Evolutionary conservation across 1,140 invertebrate species (phyloP), one percentile per base, ranked within the genome.

Genomic region (Sycophila sp.): DNA sequence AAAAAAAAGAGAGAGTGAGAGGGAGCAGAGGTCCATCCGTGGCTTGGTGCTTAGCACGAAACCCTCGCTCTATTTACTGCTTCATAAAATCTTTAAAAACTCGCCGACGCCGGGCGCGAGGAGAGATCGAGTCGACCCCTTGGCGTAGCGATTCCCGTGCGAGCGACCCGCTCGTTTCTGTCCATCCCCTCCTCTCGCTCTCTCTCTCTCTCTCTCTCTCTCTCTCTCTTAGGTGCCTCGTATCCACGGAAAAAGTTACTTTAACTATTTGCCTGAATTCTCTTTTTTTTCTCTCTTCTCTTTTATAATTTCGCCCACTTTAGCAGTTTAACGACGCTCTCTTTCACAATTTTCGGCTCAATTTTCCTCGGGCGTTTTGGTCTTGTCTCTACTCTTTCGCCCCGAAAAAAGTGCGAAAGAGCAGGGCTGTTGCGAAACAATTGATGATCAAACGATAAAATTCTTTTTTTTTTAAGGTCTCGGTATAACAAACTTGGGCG

Each of bases 1-100:
- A 65, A 73, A 22, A 63, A 28, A 1, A 19, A 38, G 22, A 36
- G 15, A 38, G 24, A 56, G n/a, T 30, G 15, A 55, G 26, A 32
- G 13, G 17, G 22, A 55, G 5, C 4, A 26, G 28, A n/a, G 19
- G 30, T 34, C 49, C 19, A 17, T 19, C 28, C 34, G 40, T 51
- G 8, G 10, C 1, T 19, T 15, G 15, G 30, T 55, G 36, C 32
- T 53, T 53, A 53, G 59, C 60, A 69, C 56, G 69, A 73, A 67
- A 56, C 58, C 26, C 51, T 66, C 65, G 62, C n/a, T 69, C 55
- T 77, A 75, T 76, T 78, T 75, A 77, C 69, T 74, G 68, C 72
- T 75, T 74, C 59, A 69, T 73, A 76, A 77, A 79, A 78, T 75
- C 63, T 75, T 73, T 53, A 69, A 78, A 78, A 77, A 51, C 22